Conservation (phyloP, 2,888 invertebrate species). For the Lasioglossum figueresi region DNA sequence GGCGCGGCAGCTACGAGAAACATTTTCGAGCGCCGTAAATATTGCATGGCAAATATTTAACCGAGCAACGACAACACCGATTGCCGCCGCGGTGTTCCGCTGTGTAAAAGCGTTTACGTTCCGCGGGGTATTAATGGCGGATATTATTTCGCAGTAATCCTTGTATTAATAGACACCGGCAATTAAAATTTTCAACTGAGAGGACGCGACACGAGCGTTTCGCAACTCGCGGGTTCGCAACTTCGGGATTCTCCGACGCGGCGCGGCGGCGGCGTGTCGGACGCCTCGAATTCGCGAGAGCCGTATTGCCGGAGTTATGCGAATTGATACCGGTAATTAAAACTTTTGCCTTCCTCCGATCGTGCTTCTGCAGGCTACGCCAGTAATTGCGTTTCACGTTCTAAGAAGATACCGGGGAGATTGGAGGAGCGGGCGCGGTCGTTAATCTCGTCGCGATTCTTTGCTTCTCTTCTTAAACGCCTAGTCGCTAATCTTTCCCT, state of each 20-base stretch:
- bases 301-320: slow-evolving; percentile 63
- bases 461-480: slow-evolving; percentile 18
- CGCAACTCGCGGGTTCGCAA: background rate
- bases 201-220: slow-evolving; percentile 44
- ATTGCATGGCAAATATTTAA: slow-evolving; percentile 2
- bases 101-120: slow-evolving; percentile 32
- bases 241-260: background rate
- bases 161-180: slow-evolving; percentile 62
- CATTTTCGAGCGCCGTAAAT: background rate
- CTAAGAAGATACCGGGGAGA: slow-evolving; percentile 39
- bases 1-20: background rate
- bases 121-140: slow-evolving; percentile 44
- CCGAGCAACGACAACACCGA: slow-evolving; percentile 8
- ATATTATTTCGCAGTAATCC: slow-evolving; percentile 57
- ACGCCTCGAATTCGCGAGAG: slow-evolving; percentile 57
- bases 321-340: slow-evolving; percentile 75
- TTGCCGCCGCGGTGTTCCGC: background rate
- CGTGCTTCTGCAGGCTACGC: slow-evolving; percentile 54
- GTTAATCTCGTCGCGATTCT: slow-evolving; percentile 39
- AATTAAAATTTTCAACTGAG: slow-evolving; percentile 69
- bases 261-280: background rate
- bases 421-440: slow-evolving; percentile 25
- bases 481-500: background rate
- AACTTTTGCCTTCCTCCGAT: slow-evolving; percentile 66
- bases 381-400: slow-evolving; percentile 60